A percentile compares a stretch with the other conserved stretches of the same genome.
These are phyloP conservation scores for Phoxinus phoxinus DNA, from an alignment of 2,113 vertebrate genomes.

Conservation along the genomic window DNA sequence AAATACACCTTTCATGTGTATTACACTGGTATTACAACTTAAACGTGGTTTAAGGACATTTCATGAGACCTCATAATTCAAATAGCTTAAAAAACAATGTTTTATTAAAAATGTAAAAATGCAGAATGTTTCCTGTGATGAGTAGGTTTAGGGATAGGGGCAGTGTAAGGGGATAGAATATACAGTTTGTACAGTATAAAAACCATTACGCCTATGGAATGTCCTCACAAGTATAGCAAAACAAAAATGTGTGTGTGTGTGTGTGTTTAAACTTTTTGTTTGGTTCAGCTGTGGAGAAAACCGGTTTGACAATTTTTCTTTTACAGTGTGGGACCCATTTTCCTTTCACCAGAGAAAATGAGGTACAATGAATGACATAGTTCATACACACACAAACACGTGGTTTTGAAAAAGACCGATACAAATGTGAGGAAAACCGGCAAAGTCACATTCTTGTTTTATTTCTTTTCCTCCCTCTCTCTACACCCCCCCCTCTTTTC, in stretches of 20 bases:
- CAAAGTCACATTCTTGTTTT: background rate
- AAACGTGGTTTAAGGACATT: too few relatives aligned
- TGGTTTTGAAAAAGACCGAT: background rate
- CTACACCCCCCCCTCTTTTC: background rate
- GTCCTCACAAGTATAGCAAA: too few relatives aligned
- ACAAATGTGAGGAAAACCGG: background rate
- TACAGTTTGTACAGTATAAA: too few relatives aligned
- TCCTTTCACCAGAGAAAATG: slow-evolving; percentile 12
- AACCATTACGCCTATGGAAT: too few relatives aligned
- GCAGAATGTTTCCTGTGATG: too few relatives aligned
- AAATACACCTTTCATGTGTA: too few relatives aligned
- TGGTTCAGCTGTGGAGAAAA: slow-evolving; percentile 26
- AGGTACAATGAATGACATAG: slow-evolving; percentile 8
- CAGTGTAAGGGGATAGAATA: too few relatives aligned
- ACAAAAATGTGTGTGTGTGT: background rate
- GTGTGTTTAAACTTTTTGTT: slow-evolving; percentile 20
- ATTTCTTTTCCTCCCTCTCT: background rate
- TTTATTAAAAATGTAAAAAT: too few relatives aligned
- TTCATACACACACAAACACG: slow-evolving; percentile 25
- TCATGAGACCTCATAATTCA: too few relatives aligned
- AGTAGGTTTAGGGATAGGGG: too few relatives aligned
- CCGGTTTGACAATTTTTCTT: slow-evolving; percentile 21
- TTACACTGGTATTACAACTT: too few relatives aligned
- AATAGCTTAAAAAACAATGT: too few relatives aligned
- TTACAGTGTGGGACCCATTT: slow-evolving; percentile 18